phyloP scores from a whole-genome alignment of 1,140 invertebrate genomes.

The Idris sp. region DNA sequence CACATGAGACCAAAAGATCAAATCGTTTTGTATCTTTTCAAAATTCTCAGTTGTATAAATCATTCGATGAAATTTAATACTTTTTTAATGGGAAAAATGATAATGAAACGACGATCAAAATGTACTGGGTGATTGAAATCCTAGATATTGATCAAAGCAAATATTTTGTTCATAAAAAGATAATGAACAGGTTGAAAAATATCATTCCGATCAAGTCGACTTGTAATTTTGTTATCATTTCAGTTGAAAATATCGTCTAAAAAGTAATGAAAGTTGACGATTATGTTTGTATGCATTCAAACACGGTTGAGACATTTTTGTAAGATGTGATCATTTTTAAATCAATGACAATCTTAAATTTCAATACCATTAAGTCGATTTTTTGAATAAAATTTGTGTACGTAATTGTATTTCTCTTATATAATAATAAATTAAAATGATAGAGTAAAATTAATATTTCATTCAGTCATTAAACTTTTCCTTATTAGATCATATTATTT shows the following conservation, averaged over 20 bases:
- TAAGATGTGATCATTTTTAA: no score
- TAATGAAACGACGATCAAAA: conserved; percentile 3
- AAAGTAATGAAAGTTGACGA: conserved; percentile 1
- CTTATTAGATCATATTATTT: no score
- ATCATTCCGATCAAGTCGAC: conserved; percentile 5
- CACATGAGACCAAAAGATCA: neutral
- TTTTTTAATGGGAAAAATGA: conserved; percentile 10
- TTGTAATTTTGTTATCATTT: conserved; percentile 11
- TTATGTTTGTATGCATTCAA: no score
- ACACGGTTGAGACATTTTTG: no score
- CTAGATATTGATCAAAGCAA: conserved; percentile 2
- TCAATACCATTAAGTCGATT: no score
- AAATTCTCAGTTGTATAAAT: neutral
- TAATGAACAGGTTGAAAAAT: conserved; percentile 13
- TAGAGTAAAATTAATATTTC: no score
- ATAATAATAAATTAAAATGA: no score
- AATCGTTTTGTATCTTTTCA: conserved; percentile 3
- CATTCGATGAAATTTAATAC: conserved; percentile 6
- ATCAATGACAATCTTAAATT: no score
- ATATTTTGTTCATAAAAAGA: conserved; percentile 12
- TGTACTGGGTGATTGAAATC: conserved; percentile 14
- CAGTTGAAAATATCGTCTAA: conserved; percentile 15
- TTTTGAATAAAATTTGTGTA: no score
- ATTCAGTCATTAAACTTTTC: no score
- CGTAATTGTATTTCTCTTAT: no score